Percentiles rank a stretch among this genome's conserved stretches.
Evolutionary conservation across 2,888 invertebrate genomes (phyloP).

Genomic region (Papilio protenor): DNA sequence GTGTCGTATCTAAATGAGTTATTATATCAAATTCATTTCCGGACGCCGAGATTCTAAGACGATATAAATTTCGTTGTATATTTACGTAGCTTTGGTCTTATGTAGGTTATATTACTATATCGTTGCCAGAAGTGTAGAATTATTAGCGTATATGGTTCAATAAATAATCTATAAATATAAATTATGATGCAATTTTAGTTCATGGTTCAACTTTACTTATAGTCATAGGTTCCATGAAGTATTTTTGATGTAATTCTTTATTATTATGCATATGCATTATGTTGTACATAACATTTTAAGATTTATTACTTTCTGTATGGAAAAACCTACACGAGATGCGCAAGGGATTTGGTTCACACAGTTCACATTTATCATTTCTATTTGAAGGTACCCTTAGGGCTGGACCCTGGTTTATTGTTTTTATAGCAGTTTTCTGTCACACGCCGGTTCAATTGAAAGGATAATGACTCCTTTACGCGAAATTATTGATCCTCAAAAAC

Average conservation of each 20-base stretch:
- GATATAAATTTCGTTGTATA: conserved; percentile 19
- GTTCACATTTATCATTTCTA: neutral
- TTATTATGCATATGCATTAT: no score
- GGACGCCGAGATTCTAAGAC: conserved; percentile 19
- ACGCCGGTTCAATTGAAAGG: conserved; percentile 15
- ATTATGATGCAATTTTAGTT: neutral
- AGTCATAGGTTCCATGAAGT: neutral
- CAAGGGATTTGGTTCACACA: neutral
- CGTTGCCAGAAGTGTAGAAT: conserved; percentile 7
- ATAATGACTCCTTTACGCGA: conserved; percentile 37
- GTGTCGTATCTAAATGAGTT: conserved; percentile 41
- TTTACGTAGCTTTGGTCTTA: neutral
- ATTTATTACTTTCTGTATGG: no score
- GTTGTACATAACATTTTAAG: no score
- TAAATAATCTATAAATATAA: conserved; percentile 17
- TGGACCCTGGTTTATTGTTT: conserved; percentile 4
- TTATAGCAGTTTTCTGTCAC: neutral
- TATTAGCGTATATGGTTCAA: conserved; percentile 17
- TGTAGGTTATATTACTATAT: conserved; percentile 1
- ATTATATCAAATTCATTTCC: conserved; percentile 42
- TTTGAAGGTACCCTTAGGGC: neutral
- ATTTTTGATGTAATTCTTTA: no score
- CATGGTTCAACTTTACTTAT: neutral
- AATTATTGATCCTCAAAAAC: conserved; percentile 34
- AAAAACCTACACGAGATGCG: neutral